Base-by-base conservation (phyloP, 2,888 invertebrate species). In the Adela reaumurella region DNA sequence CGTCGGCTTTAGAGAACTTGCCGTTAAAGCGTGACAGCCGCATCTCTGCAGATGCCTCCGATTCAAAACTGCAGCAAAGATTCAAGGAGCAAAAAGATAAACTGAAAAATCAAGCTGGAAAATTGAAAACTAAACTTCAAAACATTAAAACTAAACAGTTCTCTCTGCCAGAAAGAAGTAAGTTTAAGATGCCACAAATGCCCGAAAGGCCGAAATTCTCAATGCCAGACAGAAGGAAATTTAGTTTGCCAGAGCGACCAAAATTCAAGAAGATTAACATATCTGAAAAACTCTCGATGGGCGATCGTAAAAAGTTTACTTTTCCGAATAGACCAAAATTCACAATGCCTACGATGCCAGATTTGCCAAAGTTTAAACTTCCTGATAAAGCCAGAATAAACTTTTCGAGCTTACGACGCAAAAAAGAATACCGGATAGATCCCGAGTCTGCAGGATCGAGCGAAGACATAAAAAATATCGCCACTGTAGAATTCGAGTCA, bases 41-140 rank as follows among this genome's bases (percentile, higher is more conserved):
- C 35, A 67, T 76, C 42, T 83, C 82, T 62, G 56, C 65, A 17
- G 76, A 73, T 54, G 58, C 66, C 43, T 83, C 74, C 50, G 81
- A 82, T 57, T 74, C 70, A 46, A 84, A 80, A 60, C 77, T 87
- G 61, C 85, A 87, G 56, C 84, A 87, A 55, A 83, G 85, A 16
- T 65, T 90, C 20, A 84, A 81, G 54, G 84, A 79, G 53, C 87
- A 90, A 54, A 89, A 90, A 3, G 88, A 85, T 29, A 86, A 86
- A 55, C 58, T 90, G 46, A 85, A 84, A 57, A 81, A 74, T 41
- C 88, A 90, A 63, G 89, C 90, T 16, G 88, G 85, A 20, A 88
- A 87, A 67, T 64, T 92, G 20, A 86, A 85, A 63, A 83, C 83
- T 1, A 87, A 87, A 62, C 62, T 89, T 50, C 83, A 84, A 59